These are phyloP conservation scores for Aegithalos caudatus DNA, from an alignment of 2,113 vertebrate genomes.

Conservation along the genomic window DNA sequence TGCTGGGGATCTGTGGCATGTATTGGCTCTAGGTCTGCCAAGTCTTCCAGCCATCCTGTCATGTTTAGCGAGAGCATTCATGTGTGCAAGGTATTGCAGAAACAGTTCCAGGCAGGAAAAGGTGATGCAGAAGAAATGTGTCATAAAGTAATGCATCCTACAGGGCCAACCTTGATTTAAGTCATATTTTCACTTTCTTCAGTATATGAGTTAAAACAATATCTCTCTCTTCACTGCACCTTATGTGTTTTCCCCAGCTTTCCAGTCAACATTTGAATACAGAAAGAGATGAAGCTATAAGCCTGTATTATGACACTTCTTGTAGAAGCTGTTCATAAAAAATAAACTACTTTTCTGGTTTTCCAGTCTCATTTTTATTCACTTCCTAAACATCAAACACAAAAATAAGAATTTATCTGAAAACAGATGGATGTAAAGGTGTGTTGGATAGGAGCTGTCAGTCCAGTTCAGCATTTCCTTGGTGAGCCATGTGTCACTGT, in stretches of 20 bases:
- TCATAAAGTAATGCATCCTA: neutral
- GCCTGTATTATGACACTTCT: neutral
- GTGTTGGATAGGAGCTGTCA: neutral
- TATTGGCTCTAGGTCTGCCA: neutral
- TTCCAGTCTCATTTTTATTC: neutral
- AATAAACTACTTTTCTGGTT: neutral
- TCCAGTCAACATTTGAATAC: neutral
- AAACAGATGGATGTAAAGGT: conserved; percentile 27
- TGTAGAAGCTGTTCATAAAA: neutral
- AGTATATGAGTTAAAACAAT: neutral
- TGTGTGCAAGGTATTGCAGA: neutral
- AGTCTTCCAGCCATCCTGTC: neutral
- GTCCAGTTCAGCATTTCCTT: neutral
- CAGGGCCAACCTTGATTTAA: neutral
- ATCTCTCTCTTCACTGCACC: neutral
- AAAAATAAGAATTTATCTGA: neutral
- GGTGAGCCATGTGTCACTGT: neutral
- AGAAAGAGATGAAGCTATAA: neutral
- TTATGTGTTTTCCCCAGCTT: neutral
- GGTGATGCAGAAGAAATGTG: neutral
- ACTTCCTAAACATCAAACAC: neutral
- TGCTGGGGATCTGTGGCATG: neutral
- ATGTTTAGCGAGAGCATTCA: neutral
- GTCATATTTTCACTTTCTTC: neutral
- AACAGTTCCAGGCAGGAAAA: neutral